These are phyloP conservation scores for Mayetiola destructor DNA, from an alignment of 2,888 invertebrate species.

Conservation along the genomic window DNA sequence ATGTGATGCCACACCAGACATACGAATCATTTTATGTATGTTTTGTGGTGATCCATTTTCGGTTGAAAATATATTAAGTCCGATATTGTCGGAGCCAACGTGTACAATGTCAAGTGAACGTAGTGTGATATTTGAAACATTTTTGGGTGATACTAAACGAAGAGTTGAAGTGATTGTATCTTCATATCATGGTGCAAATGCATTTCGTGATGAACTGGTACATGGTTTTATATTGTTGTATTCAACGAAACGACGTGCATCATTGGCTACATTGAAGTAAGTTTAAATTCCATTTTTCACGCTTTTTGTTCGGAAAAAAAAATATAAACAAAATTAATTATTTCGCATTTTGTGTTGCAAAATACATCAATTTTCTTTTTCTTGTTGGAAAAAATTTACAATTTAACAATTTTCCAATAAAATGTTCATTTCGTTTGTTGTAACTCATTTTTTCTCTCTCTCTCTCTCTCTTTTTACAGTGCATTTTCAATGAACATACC, in stretches of 20 bases:
- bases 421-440: neutral
- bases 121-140: conserved; percentile 81
- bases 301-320: too few relatives aligned
- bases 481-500: conserved; percentile 88
- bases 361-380: neutral
- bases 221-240: conserved; percentile 93
- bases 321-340: neutral
- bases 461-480: conserved; percentile 37
- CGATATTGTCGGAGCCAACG: conserved; percentile 72
- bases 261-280: conserved; percentile 79
- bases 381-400: conserved; percentile 4
- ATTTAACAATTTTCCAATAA: neutral
- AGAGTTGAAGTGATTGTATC: conserved; percentile 82
- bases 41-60: conserved; percentile 92
- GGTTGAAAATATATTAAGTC: conserved; percentile 76
- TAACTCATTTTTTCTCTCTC: neutral
- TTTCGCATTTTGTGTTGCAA: neutral
- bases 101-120: conserved; percentile 75
- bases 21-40: conserved; percentile 84
- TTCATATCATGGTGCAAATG: conserved; percentile 87
- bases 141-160: conserved; percentile 77
- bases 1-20: conserved; percentile 31
- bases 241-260: conserved; percentile 88
- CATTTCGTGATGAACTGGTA: conserved; percentile 79
- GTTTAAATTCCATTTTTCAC: conserved; percentile 20